phyloP scores from a whole-genome alignment of 2,113 vertebrate genomes.

The Antidorcas marsupialis region DNA sequence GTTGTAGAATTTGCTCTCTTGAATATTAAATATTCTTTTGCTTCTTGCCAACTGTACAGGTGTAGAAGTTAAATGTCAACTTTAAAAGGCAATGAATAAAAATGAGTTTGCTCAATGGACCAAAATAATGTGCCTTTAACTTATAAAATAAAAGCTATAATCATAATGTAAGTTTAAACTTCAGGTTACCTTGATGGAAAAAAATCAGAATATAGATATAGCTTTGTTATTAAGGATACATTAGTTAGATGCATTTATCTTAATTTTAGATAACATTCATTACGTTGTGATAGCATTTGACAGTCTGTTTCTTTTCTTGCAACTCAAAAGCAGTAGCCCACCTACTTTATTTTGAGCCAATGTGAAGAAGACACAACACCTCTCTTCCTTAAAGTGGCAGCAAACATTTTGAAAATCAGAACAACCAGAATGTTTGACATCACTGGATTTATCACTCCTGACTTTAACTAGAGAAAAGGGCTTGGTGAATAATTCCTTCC shows the following conservation, averaged over 20 bases:
- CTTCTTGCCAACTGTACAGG: constrained; percentile 54
- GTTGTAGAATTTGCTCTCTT: constrained; percentile 22
- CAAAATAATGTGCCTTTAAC: constrained; percentile 57
- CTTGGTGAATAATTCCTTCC: neutral
- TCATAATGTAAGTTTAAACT: constrained; percentile 59
- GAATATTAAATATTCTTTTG: constrained; percentile 58
- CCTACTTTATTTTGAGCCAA: neutral
- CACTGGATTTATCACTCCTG: neutral
- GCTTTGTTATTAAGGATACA: constrained; percentile 11
- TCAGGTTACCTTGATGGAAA: constrained; percentile 12
- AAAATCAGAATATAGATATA: constrained; percentile 19
- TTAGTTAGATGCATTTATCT: constrained; percentile 11
- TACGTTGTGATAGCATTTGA: neutral
- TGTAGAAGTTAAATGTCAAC: constrained; percentile 66
- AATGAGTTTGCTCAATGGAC: constrained; percentile 67
- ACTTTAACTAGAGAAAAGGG: constrained; percentile 15
- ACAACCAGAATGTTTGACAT: neutral
- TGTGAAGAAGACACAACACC: neutral
- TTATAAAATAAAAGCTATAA: constrained; percentile 55
- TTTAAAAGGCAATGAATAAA: constrained; percentile 71
- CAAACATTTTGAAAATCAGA: constrained; percentile 1
- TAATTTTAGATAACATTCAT: neutral
- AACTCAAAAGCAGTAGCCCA: neutral
- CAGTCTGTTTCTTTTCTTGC: neutral
- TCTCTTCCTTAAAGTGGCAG: neutral